phyloP scores from a whole-genome alignment of 1,140 invertebrate species.

The Paracyclopina nana region DNA sequence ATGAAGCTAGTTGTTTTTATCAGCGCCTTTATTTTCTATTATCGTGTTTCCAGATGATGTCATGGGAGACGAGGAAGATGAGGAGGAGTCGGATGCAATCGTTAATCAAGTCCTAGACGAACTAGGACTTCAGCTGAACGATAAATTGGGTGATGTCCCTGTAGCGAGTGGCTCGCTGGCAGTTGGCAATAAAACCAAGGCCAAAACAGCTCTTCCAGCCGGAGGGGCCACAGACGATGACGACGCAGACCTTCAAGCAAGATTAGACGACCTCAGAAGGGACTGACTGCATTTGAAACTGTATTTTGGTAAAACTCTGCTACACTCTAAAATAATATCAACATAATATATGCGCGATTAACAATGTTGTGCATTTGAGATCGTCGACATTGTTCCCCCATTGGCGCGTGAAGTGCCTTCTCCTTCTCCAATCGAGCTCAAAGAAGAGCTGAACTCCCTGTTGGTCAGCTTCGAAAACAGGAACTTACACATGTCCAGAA shows the following conservation, averaged over 20 bases:
- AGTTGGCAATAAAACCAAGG: conserved; percentile 29
- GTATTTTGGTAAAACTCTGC: no score
- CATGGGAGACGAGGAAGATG: conserved; percentile 93
- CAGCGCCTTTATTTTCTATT: not conserved
- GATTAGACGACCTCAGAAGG: conserved; percentile 74
- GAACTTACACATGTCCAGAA: no score
- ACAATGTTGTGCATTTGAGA: no score
- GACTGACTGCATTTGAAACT: no score
- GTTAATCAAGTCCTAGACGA: conserved; percentile 89
- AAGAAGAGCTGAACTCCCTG: no score
- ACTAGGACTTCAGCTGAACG: conserved; percentile 76
- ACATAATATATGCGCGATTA: no score
- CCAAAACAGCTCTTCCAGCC: conserved; percentile 35
- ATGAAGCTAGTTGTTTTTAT: not conserved
- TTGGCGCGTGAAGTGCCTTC: no score
- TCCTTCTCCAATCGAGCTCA: no score
- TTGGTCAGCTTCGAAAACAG: no score
- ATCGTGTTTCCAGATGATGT: conserved; percentile 52
- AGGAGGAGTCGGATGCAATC: conserved; percentile 88
- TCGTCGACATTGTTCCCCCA: no score
- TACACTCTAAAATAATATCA: no score
- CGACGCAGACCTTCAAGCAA: conserved; percentile 80
- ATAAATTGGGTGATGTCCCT: conserved; percentile 68
- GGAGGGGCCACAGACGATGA: conserved; percentile 31
- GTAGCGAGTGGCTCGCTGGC: conserved; percentile 42